A percentile compares a stretch with the other conserved stretches of the same genome.
phyloP scores from a whole-genome alignment of 2,797 vertebrate species.

The Alauda arvensis region DNA sequence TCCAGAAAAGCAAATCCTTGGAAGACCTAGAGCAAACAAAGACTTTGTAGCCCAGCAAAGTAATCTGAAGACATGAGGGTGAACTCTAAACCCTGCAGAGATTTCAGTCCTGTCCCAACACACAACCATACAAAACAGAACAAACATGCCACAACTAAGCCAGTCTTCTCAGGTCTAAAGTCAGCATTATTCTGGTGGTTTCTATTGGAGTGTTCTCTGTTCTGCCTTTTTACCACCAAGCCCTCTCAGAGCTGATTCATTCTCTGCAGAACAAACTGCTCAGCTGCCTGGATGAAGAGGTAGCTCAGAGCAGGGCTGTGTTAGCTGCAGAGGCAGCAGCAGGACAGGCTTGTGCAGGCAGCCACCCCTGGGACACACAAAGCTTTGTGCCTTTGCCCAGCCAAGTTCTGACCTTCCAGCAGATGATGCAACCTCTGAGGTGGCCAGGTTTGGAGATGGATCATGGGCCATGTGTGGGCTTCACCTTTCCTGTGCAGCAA shows the following conservation, averaged over 20 bases:
- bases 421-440: neutral
- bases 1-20: neutral
- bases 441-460: neutral
- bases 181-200: conserved; percentile 8
- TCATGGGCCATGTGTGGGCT: neutral
- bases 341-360: conserved; percentile 11
- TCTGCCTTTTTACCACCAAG: conserved; percentile 2
- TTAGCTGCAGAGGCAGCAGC: conserved; percentile 1
- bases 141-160: neutral
- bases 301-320: neutral
- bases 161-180: neutral
- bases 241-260: neutral
- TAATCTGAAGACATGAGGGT: neutral
- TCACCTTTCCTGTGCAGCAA: neutral
- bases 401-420: neutral
- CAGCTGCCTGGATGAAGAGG: neutral
- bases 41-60: neutral
- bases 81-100: neutral
- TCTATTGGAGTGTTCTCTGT: neutral
- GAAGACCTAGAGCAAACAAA: neutral
- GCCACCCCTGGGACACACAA: rapidly evolving
- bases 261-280: neutral
- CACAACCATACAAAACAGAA: neutral
- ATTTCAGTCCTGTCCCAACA: neutral
- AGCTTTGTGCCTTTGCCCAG: neutral